These are phyloP conservation scores for Spisula subtruncata DNA, from an alignment of 2,888 invertebrate species.

Conservation along the genomic window DNA sequence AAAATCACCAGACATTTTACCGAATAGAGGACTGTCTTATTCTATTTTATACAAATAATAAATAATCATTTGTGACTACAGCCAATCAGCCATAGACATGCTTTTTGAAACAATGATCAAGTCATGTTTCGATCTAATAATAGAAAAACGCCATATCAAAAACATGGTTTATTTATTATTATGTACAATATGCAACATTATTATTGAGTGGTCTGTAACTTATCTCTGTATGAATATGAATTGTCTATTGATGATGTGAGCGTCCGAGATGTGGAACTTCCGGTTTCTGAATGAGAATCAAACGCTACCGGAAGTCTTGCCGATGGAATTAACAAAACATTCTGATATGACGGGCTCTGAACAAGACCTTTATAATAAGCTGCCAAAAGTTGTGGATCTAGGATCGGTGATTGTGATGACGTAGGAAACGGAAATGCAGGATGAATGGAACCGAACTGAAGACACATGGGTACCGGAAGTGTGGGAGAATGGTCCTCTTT, in stretches of 20 bases:
- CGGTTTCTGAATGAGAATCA: background rate
- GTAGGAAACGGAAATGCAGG: constrained; percentile 40
- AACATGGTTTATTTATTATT: background rate
- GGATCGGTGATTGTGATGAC: background rate
- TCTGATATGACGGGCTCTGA: constrained; percentile 28
- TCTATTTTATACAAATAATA: too few relatives aligned
- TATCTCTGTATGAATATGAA: background rate
- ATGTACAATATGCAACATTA: background rate
- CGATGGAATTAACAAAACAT: constrained; percentile 41
- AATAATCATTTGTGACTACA: too few relatives aligned
- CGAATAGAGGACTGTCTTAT: too few relatives aligned
- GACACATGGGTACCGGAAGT: constrained; percentile 28
- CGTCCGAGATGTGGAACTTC: constrained; percentile 1
- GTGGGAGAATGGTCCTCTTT: background rate
- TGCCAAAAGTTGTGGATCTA: constrained; percentile 32
- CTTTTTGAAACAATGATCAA: too few relatives aligned
- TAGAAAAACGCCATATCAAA: background rate
- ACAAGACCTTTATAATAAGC: constrained; percentile 45
- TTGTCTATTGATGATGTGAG: background rate
- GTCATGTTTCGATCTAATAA: too few relatives aligned
- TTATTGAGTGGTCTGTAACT: background rate
- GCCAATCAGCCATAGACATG: too few relatives aligned
- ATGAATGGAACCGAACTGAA: constrained; percentile 20
- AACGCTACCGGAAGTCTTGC: constrained; percentile 21
- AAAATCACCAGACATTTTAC: too few relatives aligned